Base-by-base conservation (phyloP, 1,140 invertebrate genomes). In the Monochamus saltuarius region DNA sequence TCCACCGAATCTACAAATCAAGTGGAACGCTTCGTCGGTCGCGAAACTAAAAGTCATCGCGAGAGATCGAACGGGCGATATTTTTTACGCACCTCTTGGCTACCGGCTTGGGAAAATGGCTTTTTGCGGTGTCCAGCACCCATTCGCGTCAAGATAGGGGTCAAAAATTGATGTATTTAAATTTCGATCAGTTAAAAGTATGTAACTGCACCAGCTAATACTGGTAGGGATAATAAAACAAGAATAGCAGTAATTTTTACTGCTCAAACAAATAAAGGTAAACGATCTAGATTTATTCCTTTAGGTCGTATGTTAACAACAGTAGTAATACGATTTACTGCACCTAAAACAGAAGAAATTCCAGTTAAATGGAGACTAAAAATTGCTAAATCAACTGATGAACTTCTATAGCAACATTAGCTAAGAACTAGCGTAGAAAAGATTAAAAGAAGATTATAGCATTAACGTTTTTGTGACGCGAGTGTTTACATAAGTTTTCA, bases 111-210 rank as follows among this genome's bases (percentile, higher is more conserved):
- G 22, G 22, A 29, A 29, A 29, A 29, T 29, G 22, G 22, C 22
- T 29, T 29, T 29, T 29, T 29, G 22, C 22, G 22, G 22, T 29
- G n/a, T n/a, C n/a, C n/a, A n/a, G n/a, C n/a, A n/a, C n/a, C n/a
- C n/a, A n/a, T n/a, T n/a, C n/a, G n/a, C n/a, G n/a, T n/a, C n/a
- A n/a, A n/a, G n/a, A n/a, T n/a, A n/a, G n/a, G 84, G 83, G 60
- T 87, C 81, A 81, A 87, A 88, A 75, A 88, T 87, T 19, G 81
- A 81, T 35, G 85, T 86, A 80, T 85, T 85, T 73, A 89, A 74
- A 76, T 88, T 87, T 72, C 84, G 22, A 29, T 29, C 22, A 29
- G 22, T 29, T 3, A 3, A 29, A 29, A 29, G 22, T 29, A 29
- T 29, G 66, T 69, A 89, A 89, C 87, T 50, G 83, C 87, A 58